Conservation (phyloP, 2,797 vertebrate genomes). For the Takifugu rubripes region DNA sequence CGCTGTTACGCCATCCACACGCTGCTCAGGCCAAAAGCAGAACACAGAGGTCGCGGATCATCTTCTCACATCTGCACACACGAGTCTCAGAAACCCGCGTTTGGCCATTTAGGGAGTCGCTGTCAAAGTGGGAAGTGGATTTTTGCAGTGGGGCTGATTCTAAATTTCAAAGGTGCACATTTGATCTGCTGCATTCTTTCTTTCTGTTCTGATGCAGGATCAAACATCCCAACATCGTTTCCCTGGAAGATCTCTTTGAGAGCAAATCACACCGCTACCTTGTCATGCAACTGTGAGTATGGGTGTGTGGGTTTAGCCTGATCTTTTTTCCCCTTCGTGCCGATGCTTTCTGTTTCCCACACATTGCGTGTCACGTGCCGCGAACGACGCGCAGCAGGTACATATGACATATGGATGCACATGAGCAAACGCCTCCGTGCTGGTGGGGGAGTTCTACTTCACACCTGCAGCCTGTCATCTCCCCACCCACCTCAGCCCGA, state of each 20-base stretch:
- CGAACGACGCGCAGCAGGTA: slow-evolving; percentile 40
- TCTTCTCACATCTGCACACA: slow-evolving; percentile 32
- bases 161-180: no score
- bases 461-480: slow-evolving; percentile 63
- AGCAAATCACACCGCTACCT: slow-evolving; percentile 96
- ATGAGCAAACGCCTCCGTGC: slow-evolving; percentile 20
- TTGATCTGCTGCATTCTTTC: background rate
- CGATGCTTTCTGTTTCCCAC: slow-evolving; percentile 33
- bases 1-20: no score
- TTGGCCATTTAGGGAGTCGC: slow-evolving; percentile 43
- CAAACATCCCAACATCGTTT: slow-evolving; percentile 95
- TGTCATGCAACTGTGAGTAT: slow-evolving; percentile 98
- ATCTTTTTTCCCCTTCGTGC: slow-evolving; percentile 23
- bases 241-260: slow-evolving; percentile 96
- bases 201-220: slow-evolving; percentile 75
- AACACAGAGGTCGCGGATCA: slow-evolving; percentile 36
- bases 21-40: slow-evolving; percentile 14
- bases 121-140: slow-evolving; percentile 10
- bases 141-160: no score
- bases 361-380: slow-evolving; percentile 48
- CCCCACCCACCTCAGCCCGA: slow-evolving; percentile 31
- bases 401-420: background rate
- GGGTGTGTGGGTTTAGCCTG: slow-evolving; percentile 35
- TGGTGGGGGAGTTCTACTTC: slow-evolving; percentile 59
- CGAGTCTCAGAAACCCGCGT: slow-evolving; percentile 16